Evolutionary conservation across 2,797 vertebrate species (phyloP).

Genomic region (Enteromius radiatus): DNA sequence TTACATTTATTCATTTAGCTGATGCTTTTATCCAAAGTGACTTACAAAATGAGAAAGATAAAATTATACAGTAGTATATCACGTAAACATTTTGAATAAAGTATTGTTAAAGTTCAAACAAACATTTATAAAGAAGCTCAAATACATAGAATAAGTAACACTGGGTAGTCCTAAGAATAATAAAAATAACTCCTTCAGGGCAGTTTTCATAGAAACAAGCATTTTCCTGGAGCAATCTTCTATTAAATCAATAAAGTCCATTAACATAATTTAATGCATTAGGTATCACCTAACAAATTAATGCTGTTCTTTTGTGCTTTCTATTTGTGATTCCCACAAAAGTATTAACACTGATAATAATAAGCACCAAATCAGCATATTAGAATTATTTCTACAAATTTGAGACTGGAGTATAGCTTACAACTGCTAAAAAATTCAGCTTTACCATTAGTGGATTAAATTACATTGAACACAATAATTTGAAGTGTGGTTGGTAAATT

Average conservation of each 20-base stretch:
- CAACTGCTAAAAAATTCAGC: background rate
- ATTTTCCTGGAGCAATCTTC: background rate
- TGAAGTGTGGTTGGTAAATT: background rate
- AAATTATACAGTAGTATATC: background rate
- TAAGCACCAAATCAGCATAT: background rate
- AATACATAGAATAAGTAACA: slow-evolving; percentile 18
- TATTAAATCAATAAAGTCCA: background rate
- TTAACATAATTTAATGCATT: slow-evolving; percentile 4
- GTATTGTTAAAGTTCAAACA: background rate
- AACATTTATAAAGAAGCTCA: slow-evolving; percentile 18
- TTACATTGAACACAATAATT: background rate
- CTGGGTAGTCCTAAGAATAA: slow-evolving; percentile 1
- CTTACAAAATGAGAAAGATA: background rate
- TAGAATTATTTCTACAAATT: background rate
- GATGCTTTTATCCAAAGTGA: background rate
- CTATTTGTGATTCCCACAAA: background rate
- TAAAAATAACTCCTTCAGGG: background rate
- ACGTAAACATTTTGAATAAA: background rate
- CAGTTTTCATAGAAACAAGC: slow-evolving; percentile 15
- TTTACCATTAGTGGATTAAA: background rate
- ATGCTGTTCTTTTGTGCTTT: background rate
- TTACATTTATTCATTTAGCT: slow-evolving; percentile 1
- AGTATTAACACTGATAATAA: background rate
- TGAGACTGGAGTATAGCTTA: background rate
- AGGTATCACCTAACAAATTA: background rate